Evolutionary conservation across 2,888 invertebrate species (phyloP), one percentile per base, ranked within the genome.

Genomic region (Labia minor): DNA sequence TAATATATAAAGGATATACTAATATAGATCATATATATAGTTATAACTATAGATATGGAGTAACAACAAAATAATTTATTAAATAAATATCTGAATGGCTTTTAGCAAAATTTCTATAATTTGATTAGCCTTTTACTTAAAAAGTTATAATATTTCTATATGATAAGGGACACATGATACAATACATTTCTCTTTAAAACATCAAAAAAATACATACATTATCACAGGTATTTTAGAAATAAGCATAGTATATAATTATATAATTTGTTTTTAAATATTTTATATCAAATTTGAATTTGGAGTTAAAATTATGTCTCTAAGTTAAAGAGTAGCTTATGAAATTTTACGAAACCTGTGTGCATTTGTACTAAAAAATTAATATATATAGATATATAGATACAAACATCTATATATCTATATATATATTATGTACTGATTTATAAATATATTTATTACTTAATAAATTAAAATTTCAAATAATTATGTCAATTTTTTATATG

Each of bases 201-300:
- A 49, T 49, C 49, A 49, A 49, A 49, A 49, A 49, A 49, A 49
- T 49, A 49, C 49, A 49, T 49, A n/a, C 49, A 49, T 49, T 49
- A 49, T 49, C 49, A 49, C 49, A 49, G 49, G 49, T 49, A 49
- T 16, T 49, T 49, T 49, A 49, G 49, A 49, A 49, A 49, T 49
- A 49, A 49, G 49, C 49, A 49, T 49, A 49, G 14, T 49, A 16
- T 49, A 49, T 49, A 26, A 8, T 49, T 49, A 49, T 49, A 49
- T 11, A 49, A 49, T 49, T 49, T 49, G 3, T 49, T 49, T 49
- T 8, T 8, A 49, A 8, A 49, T 49, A 4, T n/a, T 49, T 49
- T 49, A 49, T 49, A 49, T 49, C 49, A 49, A 49, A 49, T 49
- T n/a, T 49, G 49, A 49, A 49, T 49, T 49, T 49, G 49, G 49